Conservation (phyloP, 1,140 invertebrate species). For the Amyelois transitella region DNA sequence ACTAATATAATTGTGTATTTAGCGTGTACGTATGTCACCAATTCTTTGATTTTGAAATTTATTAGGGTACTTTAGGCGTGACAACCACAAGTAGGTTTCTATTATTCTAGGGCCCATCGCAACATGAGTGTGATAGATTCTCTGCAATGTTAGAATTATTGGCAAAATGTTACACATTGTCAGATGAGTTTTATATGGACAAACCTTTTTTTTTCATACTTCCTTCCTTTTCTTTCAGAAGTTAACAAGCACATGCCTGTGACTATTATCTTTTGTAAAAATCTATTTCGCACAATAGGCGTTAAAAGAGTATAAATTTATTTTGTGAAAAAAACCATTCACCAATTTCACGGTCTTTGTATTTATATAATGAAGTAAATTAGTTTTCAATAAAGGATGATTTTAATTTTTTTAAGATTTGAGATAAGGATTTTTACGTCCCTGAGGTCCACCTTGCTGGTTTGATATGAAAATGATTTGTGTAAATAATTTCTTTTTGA, state of each 20-base stretch:
- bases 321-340: slow-evolving; percentile 31
- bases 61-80: neutral
- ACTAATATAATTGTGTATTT: slow-evolving; percentile 18
- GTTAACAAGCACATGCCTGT: neutral
- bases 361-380: slow-evolving; percentile 17
- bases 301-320: slow-evolving; percentile 32
- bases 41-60: slow-evolving; percentile 13
- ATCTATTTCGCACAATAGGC: slow-evolving; percentile 48
- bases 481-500: too few relatives aligned
- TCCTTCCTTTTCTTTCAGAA: neutral
- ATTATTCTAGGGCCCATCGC: neutral
- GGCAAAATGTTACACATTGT: neutral
- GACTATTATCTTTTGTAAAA: slow-evolving; percentile 40
- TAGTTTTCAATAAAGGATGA: slow-evolving; percentile 5
- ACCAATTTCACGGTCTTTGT: slow-evolving; percentile 47
- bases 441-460: too few relatives aligned
- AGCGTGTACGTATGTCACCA: slow-evolving; percentile 37
- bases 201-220: neutral
- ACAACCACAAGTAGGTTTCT: neutral
- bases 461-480: too few relatives aligned
- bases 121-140: neutral
- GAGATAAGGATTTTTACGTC: neutral
- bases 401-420: neutral
- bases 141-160: neutral
- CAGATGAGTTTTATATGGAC: neutral